A percentile compares a stretch with the other conserved stretches of the same genome.
phyloP scores from a whole-genome alignment of 2,888 invertebrate genomes.

The Drosophila incognita region DNA sequence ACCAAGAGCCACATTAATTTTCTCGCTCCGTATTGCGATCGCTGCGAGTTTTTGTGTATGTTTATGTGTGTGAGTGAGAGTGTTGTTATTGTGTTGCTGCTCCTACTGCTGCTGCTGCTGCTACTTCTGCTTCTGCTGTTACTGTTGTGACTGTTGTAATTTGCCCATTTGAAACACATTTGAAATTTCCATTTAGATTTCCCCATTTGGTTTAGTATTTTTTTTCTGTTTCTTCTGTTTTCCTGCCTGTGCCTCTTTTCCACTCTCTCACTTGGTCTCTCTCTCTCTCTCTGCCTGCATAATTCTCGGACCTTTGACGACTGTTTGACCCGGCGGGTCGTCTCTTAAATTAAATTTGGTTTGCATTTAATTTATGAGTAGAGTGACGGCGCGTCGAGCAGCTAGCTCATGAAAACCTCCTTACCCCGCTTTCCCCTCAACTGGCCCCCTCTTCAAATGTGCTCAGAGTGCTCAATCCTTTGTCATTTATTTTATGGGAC shows the following conservation, averaged over 20 bases:
- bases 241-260: constrained; percentile 30
- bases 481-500: neutral
- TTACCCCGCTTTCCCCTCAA: neutral
- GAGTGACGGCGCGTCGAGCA: constrained; percentile 28
- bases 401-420: constrained; percentile 8
- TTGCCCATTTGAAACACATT: constrained; percentile 76
- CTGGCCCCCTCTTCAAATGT: no score
- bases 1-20: constrained; percentile 8
- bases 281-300: constrained; percentile 60
- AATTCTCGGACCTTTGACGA: constrained; percentile 61
- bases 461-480: constrained; percentile 32
- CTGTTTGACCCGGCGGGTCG: constrained; percentile 71
- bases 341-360: constrained; percentile 74
- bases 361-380: constrained; percentile 66
- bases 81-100: constrained; percentile 28
- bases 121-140: constrained; percentile 20
- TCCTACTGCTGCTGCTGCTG: constrained; percentile 30
- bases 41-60: constrained; percentile 25
- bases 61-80: constrained; percentile 20
- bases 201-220: constrained; percentile 46
- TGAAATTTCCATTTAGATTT: constrained; percentile 78
- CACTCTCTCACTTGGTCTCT: neutral
- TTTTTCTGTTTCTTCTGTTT: constrained; percentile 14
- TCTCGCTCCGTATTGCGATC: constrained; percentile 39
- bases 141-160: constrained; percentile 53